A percentile compares a stretch with the other conserved stretches of the same genome.
These are phyloP conservation scores for Cyanoderma ruficeps DNA, from an alignment of 2,113 vertebrate genomes.

Conservation along the genomic window DNA sequence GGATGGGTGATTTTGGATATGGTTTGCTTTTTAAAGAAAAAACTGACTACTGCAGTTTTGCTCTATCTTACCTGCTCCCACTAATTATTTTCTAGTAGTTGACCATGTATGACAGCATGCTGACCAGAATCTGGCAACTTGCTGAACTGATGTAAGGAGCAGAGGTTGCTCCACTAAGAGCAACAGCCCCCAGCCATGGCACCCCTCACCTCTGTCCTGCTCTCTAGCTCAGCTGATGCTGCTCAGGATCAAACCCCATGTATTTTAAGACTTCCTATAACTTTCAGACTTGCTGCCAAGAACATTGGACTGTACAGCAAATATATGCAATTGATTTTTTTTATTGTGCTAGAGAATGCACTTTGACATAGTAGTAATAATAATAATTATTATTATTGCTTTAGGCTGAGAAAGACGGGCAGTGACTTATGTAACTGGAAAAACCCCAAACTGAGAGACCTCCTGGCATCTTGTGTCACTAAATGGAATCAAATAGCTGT, in stretches of 20 bases:
- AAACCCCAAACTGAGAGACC: slow-evolving; percentile 22
- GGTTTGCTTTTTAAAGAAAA: not conserved
- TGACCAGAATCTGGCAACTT: slow-evolving; percentile 1
- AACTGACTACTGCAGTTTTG: not conserved
- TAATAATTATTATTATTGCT: slow-evolving; percentile 8
- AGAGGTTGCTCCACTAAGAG: not conserved
- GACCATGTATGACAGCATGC: not conserved
- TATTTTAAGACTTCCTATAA: not conserved
- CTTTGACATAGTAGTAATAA: slow-evolving; percentile 12
- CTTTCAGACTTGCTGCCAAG: not conserved
- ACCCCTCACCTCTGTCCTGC: not conserved
- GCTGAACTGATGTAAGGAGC: slow-evolving; percentile 9
- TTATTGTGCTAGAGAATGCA: not conserved
- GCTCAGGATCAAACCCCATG: not conserved
- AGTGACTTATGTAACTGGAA: slow-evolving; percentile 34
- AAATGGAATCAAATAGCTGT: slow-evolving; percentile 44
- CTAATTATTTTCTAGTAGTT: not conserved
- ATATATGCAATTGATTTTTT: slow-evolving; percentile 32
- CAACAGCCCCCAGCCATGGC: not conserved
- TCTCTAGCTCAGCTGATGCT: not conserved
- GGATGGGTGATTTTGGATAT: not conserved
- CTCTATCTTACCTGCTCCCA: not conserved
- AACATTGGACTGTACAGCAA: not conserved
- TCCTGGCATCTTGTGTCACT: slow-evolving; percentile 22
- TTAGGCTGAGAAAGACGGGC: not conserved